Evolutionary conservation across 2,888 invertebrate genomes (phyloP).

Genomic region (Amphipyra berbera): DNA sequence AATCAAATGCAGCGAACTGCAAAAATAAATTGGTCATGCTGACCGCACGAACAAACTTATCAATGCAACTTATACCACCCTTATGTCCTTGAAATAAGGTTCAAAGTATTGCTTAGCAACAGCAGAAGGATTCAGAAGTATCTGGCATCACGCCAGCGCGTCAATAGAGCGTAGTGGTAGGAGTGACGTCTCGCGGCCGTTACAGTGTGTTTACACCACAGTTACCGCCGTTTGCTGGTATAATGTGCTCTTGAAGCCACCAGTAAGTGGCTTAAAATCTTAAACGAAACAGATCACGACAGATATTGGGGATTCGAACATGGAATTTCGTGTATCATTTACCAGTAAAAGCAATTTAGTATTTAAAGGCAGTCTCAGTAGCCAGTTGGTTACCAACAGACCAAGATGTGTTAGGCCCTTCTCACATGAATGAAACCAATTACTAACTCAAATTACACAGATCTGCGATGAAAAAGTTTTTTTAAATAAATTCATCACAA

Average conservation of each 20-base stretch:
- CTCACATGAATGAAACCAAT: no score
- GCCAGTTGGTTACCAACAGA: no score
- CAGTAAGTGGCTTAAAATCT: slow-evolving; percentile 34
- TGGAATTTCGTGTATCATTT: slow-evolving; percentile 1
- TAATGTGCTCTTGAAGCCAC: slow-evolving; percentile 55
- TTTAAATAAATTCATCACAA: no score
- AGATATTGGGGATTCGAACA: slow-evolving; percentile 23
- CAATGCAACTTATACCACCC: neutral
- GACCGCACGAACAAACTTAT: slow-evolving; percentile 49
- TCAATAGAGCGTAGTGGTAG: slow-evolving; percentile 63
- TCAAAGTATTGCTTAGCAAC: neutral
- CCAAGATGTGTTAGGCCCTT: no score
- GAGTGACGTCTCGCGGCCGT: slow-evolving; percentile 58
- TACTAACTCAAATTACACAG: no score
- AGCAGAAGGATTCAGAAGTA: slow-evolving; percentile 20
- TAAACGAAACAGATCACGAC: slow-evolving; percentile 24
- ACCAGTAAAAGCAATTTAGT: no score
- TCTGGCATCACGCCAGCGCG: slow-evolving; percentile 65
- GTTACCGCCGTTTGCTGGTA: slow-evolving; percentile 59
- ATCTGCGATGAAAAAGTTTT: no score
- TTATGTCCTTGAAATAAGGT: slow-evolving; percentile 18
- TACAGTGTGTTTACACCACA: slow-evolving; percentile 64
- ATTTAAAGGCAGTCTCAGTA: no score
- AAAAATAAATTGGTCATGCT: slow-evolving; percentile 53
- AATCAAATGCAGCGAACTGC: slow-evolving; percentile 24